Conservation (phyloP, 2,888 invertebrate genomes). For the Thalpophila matura region DNA sequence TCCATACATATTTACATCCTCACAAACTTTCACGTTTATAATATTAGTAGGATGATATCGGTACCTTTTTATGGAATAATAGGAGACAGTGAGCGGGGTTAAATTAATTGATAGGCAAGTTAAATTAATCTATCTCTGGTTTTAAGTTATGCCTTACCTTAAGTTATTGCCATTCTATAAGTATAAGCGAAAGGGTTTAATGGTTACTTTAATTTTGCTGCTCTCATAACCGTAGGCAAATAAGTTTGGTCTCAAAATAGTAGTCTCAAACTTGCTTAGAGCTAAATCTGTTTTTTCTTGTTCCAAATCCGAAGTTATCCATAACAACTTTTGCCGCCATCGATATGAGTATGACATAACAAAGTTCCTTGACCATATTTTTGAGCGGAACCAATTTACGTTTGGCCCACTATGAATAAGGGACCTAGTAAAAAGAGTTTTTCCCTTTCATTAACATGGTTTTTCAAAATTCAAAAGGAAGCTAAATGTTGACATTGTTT, state of each 20-base stretch:
- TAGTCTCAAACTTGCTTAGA: too few relatives aligned
- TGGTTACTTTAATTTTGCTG: too few relatives aligned
- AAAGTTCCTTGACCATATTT: constrained; percentile 50
- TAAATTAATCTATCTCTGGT: neutral
- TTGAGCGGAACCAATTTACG: constrained; percentile 29
- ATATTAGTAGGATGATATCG: too few relatives aligned
- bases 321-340: neutral
- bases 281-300: too few relatives aligned
- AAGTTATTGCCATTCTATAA: too few relatives aligned
- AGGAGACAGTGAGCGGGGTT: neutral
- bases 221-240: too few relatives aligned
- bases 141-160: too few relatives aligned
- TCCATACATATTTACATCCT: too few relatives aligned
- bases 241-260: neutral
- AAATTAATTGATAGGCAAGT: neutral
- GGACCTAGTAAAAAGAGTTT: neutral
- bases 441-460: neutral
- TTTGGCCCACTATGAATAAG: constrained; percentile 14
- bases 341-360: constrained; percentile 18
- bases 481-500: neutral
- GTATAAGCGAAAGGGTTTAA: too few relatives aligned
- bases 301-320: constrained; percentile 2
- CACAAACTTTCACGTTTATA: too few relatives aligned
- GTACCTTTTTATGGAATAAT: too few relatives aligned
- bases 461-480: neutral